Conservation (phyloP, 1,140 invertebrate species). For the Ceratina calcarata region DNA sequence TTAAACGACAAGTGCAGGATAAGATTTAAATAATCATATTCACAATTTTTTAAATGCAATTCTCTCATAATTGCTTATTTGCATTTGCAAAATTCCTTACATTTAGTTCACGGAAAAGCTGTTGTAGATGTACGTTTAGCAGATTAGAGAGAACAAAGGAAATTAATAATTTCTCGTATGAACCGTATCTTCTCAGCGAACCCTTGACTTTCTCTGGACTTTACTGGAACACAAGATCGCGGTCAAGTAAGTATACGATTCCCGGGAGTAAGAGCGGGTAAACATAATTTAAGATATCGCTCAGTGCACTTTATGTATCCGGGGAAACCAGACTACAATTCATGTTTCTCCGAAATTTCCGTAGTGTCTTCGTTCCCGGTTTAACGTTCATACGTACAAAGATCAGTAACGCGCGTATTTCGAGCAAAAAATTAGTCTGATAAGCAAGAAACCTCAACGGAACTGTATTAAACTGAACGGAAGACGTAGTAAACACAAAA, state of each 20-base stretch:
- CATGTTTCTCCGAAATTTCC: conserved; percentile 32
- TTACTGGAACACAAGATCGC: not conserved
- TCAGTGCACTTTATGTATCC: conserved; percentile 13
- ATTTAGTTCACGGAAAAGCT: too few species aligned
- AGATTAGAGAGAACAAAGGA: too few species aligned
- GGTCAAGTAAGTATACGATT: not conserved
- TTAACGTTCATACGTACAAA: not conserved
- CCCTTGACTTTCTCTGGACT: not conserved
- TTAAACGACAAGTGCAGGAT: too few species aligned
- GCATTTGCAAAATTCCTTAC: too few species aligned
- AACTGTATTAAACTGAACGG: not conserved
- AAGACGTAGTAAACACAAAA: too few species aligned
- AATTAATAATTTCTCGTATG: too few species aligned
- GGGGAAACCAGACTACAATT: conserved; percentile 20
- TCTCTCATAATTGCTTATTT: too few species aligned
- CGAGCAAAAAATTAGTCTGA: not conserved
- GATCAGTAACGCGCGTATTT: not conserved
- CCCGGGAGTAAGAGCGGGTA: conserved; percentile 18
- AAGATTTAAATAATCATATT: too few species aligned
- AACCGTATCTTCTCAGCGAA: too few species aligned
- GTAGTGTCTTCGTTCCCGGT: not conserved
- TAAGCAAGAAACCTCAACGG: not conserved
- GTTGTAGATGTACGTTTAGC: too few species aligned
- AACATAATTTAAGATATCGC: conserved; percentile 22
- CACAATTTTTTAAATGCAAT: too few species aligned